Evolutionary conservation across 23 tunicate species (phyloP).

Genomic region (Pegea sp.): DNA sequence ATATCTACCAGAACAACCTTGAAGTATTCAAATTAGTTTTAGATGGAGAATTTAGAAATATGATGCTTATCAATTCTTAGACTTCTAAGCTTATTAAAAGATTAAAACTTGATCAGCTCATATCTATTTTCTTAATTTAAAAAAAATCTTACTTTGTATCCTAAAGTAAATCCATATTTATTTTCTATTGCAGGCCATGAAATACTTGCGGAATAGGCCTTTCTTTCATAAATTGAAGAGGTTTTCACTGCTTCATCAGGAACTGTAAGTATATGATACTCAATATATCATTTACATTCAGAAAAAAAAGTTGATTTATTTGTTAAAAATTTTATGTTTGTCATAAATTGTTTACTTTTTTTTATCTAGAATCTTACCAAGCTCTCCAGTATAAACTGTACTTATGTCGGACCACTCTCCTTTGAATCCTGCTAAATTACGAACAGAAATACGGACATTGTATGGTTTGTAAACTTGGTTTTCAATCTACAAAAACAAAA

Average conservation of each 20-base stretch:
- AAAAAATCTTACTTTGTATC: constrained; percentile 1
- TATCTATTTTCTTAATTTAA: too few relatives aligned
- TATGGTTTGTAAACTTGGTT: neutral
- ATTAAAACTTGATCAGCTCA: too few relatives aligned
- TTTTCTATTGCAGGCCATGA: neutral
- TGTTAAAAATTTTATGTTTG: too few relatives aligned
- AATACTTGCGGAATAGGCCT: neutral
- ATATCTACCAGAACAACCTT: too few relatives aligned
- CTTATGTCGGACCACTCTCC: neutral
- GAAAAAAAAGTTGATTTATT: too few relatives aligned
- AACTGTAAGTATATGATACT: neutral
- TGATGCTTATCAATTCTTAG: too few relatives aligned
- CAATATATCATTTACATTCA: too few relatives aligned
- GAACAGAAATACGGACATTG: neutral
- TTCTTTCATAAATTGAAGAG: neutral
- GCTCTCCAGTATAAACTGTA: neutral
- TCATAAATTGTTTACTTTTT: too few relatives aligned
- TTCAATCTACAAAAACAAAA: neutral
- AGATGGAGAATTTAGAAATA: too few relatives aligned
- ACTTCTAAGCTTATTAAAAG: too few relatives aligned
- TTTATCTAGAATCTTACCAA: neutral
- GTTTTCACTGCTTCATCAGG: neutral
- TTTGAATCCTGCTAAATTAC: neutral
- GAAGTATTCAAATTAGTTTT: too few relatives aligned
- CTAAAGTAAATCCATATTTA: neutral